These are phyloP conservation scores for Drosophila arawakana DNA, from an alignment of 1,140 invertebrate species.

Conservation along the genomic window DNA sequence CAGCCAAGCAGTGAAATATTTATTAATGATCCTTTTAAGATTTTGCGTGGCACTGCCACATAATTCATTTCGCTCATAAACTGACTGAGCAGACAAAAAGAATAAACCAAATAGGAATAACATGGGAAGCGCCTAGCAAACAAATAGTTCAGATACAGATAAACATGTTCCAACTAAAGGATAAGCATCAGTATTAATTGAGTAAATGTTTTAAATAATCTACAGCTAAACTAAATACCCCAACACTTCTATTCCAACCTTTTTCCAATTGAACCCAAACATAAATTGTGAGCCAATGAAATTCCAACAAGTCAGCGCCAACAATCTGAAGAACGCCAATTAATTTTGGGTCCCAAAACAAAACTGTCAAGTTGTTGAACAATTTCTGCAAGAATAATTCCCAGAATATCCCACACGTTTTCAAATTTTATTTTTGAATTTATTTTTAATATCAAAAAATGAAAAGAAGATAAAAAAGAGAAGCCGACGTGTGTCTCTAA, in stretches of 20 bases:
- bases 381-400: constrained; percentile 48
- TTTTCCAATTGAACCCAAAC: constrained; percentile 12
- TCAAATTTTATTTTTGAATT: constrained; percentile 46
- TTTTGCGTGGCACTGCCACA: constrained; percentile 59
- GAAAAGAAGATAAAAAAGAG: constrained; percentile 37
- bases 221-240: constrained; percentile 5
- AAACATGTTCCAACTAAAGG: not conserved
- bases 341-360: constrained; percentile 58
- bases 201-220: constrained; percentile 7
- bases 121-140: constrained; percentile 4
- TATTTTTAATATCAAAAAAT: constrained; percentile 60
- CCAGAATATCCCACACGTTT: constrained; percentile 54
- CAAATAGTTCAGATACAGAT: constrained; percentile 21
- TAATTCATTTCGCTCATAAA: constrained; percentile 66
- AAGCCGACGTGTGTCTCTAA: constrained; percentile 28
- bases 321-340: constrained; percentile 65
- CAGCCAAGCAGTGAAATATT: constrained; percentile 58
- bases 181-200: constrained; percentile 2
- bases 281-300: constrained; percentile 27
- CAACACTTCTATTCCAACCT: not conserved
- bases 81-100: constrained; percentile 17
- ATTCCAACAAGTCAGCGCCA: constrained; percentile 7
- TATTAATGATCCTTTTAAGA: constrained; percentile 77
- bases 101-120: constrained; percentile 14
- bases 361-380: constrained; percentile 64